Evolutionary conservation across 2,888 invertebrate genomes (phyloP), one percentile per base, ranked within the genome.

Genomic region (Lasius platythorax): DNA sequence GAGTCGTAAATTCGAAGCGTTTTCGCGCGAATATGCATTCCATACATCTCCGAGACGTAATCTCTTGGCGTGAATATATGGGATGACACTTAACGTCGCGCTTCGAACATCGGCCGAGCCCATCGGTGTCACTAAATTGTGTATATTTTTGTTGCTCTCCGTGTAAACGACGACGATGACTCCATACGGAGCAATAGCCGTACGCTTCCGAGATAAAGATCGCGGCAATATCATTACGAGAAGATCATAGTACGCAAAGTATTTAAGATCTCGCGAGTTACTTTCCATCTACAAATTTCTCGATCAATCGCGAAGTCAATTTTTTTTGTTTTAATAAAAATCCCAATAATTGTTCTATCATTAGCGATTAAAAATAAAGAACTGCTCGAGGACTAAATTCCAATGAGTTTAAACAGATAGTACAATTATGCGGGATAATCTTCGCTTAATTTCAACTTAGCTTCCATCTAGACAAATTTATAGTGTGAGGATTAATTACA

Each of bases 71-170:
- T 28, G 66, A 76, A 76, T 76, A 76, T 76, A 76, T 46, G 75
- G 37, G 66, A 76, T 76, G 76, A 67, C 76, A 76, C 66, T 76
- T 76, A 76, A 76, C 53, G 37, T 76, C 76, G 53, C n/a, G 64
- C 64, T 64, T 64, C 37, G 64, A 64, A 33, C 66, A 53, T 50
- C 18, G 67, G 28, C 12, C 76, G 66, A 37, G 76, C 53, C 37
- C 37, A 53, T 28, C 18, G 67, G 53, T 76, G 67, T 53, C 76
- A 40, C 76, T 75, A 64, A 76, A 66, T 23, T 15, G 37, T 67
- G 2, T n/a, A 67, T 67, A 76, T 76, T 76, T 66, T 66, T 76
- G 76, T 64, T 50, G 50, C 23, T 66, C 67, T 40, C 3, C 37
- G n/a, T 37, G 15, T 37, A 53, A 76, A 28, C 23, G 53, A 50